Percentiles rank a stretch among this genome's conserved stretches.
Evolutionary conservation across 2,113 vertebrate species (phyloP).

Genomic region (Hydrolagus affinis): DNA sequence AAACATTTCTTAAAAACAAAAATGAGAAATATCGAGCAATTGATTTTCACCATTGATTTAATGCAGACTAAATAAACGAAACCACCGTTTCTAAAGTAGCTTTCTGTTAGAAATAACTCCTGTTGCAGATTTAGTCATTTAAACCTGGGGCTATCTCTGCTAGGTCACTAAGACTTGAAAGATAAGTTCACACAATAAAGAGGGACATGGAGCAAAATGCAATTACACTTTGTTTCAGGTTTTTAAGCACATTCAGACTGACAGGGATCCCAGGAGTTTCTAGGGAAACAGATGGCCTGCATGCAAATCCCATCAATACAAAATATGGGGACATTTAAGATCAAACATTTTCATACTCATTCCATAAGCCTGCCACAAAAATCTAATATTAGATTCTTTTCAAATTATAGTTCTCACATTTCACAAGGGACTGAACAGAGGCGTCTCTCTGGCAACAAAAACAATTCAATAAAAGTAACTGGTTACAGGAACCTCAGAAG

Average conservation of each 20-base stretch:
- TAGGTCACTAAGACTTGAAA: slow-evolving; percentile 43
- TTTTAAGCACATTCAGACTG: slow-evolving; percentile 44
- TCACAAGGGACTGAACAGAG: background rate
- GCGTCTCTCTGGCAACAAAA: background rate
- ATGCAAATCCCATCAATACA: slow-evolving; percentile 36
- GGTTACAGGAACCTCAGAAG: background rate
- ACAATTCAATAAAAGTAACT: background rate
- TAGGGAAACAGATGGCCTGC: slow-evolving; percentile 42
- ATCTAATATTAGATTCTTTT: background rate
- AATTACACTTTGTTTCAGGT: slow-evolving; percentile 41
- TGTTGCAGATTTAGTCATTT: slow-evolving; percentile 18
- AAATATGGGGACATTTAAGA: slow-evolving; percentile 37
- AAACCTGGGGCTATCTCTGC: background rate
- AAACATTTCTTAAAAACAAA: too few relatives aligned
- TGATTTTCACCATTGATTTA: too few relatives aligned
- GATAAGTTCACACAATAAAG: slow-evolving; percentile 41
- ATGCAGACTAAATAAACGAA: background rate
- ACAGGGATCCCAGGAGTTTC: slow-evolving; percentile 41
- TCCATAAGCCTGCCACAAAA: slow-evolving; percentile 33
- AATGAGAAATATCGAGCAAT: too few relatives aligned
- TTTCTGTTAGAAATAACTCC: slow-evolving; percentile 1
- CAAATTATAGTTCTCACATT: background rate
- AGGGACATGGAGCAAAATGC: slow-evolving; percentile 38
- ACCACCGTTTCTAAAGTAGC: background rate
- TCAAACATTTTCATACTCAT: slow-evolving; percentile 45